Percentiles rank a stretch among this genome's conserved stretches.
Evolutionary conservation across 2,888 invertebrate species (phyloP).

Genomic region (Thumatha senex): DNA sequence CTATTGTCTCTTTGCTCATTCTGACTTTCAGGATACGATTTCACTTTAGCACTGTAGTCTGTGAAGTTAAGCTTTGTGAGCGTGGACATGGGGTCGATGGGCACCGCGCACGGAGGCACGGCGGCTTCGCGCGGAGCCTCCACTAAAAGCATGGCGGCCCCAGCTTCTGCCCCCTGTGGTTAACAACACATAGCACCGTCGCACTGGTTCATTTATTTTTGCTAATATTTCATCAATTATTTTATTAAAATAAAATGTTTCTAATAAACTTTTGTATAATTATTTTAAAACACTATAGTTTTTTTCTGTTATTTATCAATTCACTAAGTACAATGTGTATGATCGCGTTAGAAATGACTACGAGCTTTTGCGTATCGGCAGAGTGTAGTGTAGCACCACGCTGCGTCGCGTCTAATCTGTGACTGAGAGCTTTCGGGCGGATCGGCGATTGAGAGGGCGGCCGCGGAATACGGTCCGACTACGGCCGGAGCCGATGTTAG

Average conservation of each 20-base stretch:
- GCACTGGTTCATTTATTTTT: slow-evolving; percentile 28
- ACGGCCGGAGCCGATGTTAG: slow-evolving; percentile 47
- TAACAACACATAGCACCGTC: slow-evolving; percentile 60
- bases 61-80: slow-evolving; percentile 74
- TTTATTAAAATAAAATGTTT: background rate
- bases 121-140: slow-evolving; percentile 89
- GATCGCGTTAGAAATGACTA: slow-evolving; percentile 35
- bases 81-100: slow-evolving; percentile 75
- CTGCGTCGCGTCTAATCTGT: slow-evolving; percentile 64
- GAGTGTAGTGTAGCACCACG: slow-evolving; percentile 53
- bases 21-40: slow-evolving; percentile 54
- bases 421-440: slow-evolving; percentile 81
- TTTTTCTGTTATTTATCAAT: background rate
- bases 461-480: slow-evolving; percentile 57
- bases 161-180: slow-evolving; percentile 67
- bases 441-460: slow-evolving; percentile 76
- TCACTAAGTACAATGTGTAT: slow-evolving; percentile 18
- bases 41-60: slow-evolving; percentile 79
- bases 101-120: slow-evolving; percentile 81
- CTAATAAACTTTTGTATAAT: background rate
- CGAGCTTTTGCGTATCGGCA: slow-evolving; percentile 46
- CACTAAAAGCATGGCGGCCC: slow-evolving; percentile 89
- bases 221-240: slow-evolving; percentile 6
- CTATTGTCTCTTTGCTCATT: slow-evolving; percentile 63
- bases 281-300: slow-evolving; percentile 2